A percentile compares a stretch with the other conserved stretches of the same genome.
Evolutionary conservation across 2,797 vertebrate genomes (phyloP).

Genomic region (Crocidura indochinensis): DNA sequence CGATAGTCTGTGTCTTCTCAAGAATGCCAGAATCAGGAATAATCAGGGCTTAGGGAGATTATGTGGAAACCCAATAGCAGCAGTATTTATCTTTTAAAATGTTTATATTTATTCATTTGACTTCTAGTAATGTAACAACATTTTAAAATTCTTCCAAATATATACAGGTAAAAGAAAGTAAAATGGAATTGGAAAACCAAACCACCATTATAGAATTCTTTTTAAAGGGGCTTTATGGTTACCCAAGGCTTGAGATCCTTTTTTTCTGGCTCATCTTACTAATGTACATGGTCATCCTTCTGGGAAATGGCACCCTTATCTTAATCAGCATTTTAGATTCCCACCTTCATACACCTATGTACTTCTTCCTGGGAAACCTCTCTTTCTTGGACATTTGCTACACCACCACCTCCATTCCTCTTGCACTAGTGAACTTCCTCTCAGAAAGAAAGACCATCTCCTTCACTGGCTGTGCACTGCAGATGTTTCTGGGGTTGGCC

Average conservation of each 20-base stretch:
- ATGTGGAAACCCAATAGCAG: neutral
- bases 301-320: conserved; percentile 81
- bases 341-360: conserved; percentile 77
- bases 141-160: neutral
- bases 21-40: too few relatives aligned
- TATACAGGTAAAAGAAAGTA: conserved; percentile 57
- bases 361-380: conserved; percentile 82
- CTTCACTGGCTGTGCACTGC: conserved; percentile 69
- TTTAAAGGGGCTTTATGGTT: conserved; percentile 75
- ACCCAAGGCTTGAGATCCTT: conserved; percentile 66
- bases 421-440: conserved; percentile 63
- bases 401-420: conserved; percentile 71
- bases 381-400: conserved; percentile 83
- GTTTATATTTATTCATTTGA: neutral
- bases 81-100: neutral
- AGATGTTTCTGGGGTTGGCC: conserved; percentile 77
- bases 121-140: neutral
- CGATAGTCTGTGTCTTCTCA: too few relatives aligned
- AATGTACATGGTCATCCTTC: conserved; percentile 77
- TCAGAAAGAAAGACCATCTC: conserved; percentile 78
- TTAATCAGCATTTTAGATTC: conserved; percentile 69
- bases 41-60: neutral
- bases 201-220: conserved; percentile 72
- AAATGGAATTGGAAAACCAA: conserved; percentile 70
- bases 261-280: conserved; percentile 77